phyloP scores from a whole-genome alignment of 1,140 invertebrate genomes.

The Chironomus striatipennis region DNA sequence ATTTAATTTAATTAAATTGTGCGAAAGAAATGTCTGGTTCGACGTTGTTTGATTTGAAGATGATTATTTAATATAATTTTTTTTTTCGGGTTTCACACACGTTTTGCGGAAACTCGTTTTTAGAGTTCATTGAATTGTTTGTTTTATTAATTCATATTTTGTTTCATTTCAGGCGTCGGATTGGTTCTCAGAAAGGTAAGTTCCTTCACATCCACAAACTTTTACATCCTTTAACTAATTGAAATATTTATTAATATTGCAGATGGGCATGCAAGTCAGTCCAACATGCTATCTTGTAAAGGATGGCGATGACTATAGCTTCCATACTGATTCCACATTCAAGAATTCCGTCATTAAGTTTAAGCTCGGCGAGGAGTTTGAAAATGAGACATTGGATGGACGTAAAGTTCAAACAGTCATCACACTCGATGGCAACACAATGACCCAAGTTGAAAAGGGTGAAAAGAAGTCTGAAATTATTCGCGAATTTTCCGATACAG shows the following conservation, averaged over 20 bases:
- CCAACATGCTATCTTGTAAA: constrained; percentile 63
- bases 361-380: constrained; percentile 72
- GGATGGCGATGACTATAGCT: constrained; percentile 55
- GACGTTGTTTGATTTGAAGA: too few relatives aligned
- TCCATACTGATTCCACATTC: constrained; percentile 75
- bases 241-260: too few relatives aligned
- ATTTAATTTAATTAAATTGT: not conserved
- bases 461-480: constrained; percentile 55
- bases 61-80: not conserved
- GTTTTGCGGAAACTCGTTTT: not conserved
- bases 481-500: constrained; percentile 57
- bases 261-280: constrained; percentile 59
- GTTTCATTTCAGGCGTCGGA: constrained; percentile 58
- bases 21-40: too few relatives aligned
- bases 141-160: constrained; percentile 11
- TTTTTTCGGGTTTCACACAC: not conserved
- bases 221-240: too few relatives aligned
- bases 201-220: too few relatives aligned
- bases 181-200: constrained; percentile 54
- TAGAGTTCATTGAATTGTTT: not conserved
- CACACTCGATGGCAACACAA: constrained; percentile 56
- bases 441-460: constrained; percentile 61
- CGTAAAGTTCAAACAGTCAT: constrained; percentile 66
- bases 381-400: constrained; percentile 78
- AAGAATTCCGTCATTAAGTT: constrained; percentile 72